Conservation (phyloP, 2,113 vertebrate genomes). For the western clawed frog (Xenopus tropicalis) region UCB_Xtro_10.0 CM004451.2:59732001-59732500, state of each 20-base stretch:
- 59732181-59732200: constrained; percentile 62
- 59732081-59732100: not conserved
- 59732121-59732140: too few species aligned
- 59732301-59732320: constrained; percentile 70
- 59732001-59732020: too few species aligned
- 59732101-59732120: too few species aligned
- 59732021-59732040: too few species aligned
- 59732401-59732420: constrained; percentile 69
- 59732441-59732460: constrained; percentile 75
- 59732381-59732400: constrained; percentile 85
- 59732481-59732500: constrained; percentile 73
- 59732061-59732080: not conserved
- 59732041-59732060: too few species aligned
- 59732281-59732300: not conserved
- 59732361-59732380: constrained; percentile 83
- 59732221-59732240: constrained; percentile 80
- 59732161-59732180: constrained; percentile 55
- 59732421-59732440: constrained; percentile 73
- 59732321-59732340: constrained; percentile 83
- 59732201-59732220: constrained; percentile 75
- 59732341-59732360: constrained; percentile 82
- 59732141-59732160: constrained; percentile 22
- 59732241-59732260: constrained; percentile 68
- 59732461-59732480: constrained; percentile 78
- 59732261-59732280: constrained; percentile 72